Base-by-base conservation (phyloP, 2,113 vertebrate genomes). In the Chloebia gouldiae region DNA sequence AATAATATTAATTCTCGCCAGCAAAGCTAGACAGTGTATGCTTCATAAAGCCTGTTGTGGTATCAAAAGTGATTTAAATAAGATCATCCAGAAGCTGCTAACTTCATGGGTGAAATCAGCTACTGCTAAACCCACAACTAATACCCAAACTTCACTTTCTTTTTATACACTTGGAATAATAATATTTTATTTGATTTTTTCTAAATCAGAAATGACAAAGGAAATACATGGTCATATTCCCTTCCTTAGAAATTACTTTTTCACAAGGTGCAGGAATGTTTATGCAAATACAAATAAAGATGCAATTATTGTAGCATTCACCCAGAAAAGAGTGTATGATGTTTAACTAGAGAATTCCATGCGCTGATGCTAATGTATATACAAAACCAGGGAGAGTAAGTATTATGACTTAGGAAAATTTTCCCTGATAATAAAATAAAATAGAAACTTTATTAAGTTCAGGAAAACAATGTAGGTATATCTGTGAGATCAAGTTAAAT, bases 1-100 rank as follows among this genome's bases (percentile, higher is more conserved):
- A 90, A 54, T 53, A 84, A 91, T 92, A 64, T 75, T 89, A 39
- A 84, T 95, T 92, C 70, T 92, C 15, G 19, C 15, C 77, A 84
- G 44, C 37, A 93, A 77, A 15, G 2, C 42, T 54, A 85, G 23
- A 28, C 37, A 88, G 15, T 1, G 15, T 65, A 90, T 63, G 27
- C 37, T 91, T 93, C 81, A 40, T 35, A 77, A 91, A 76, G 31
- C 81, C 57, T 93, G 31, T 18, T 70, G 10, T 56, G 44, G 14
- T 79, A 93, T 60, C 51, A 93, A 85, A 93, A 51, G 51, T 82
- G 50, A 86, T 91, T 96, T 94, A 95, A 94, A 92, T 33, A 79
- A 66, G 45, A 90, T 94, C 72, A 57, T 60, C 44, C 50, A 57
- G 35, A 70, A 94, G 54, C 65, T 66, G 49, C 86, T 91, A 95